Evolutionary conservation across 2,888 invertebrate species (phyloP).

Genomic region (Cosmia pyralina): DNA sequence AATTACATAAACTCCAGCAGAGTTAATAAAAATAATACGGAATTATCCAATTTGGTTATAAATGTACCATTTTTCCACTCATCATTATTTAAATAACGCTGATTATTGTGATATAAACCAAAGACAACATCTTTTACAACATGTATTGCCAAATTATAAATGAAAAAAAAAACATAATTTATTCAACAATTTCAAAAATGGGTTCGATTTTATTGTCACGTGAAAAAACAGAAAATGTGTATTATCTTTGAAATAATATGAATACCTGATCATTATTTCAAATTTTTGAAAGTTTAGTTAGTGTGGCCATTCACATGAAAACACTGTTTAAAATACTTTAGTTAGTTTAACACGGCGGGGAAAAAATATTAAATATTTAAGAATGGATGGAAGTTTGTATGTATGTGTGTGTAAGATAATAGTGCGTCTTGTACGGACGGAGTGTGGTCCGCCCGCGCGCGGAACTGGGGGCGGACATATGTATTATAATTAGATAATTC

Average conservation of each 20-base stretch:
- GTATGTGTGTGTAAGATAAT: constrained; percentile 64
- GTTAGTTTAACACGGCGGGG: constrained; percentile 81
- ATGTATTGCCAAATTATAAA: constrained; percentile 47
- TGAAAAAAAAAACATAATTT: constrained; percentile 24
- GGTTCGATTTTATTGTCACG: constrained; percentile 58
- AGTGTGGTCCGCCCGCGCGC: constrained; percentile 52
- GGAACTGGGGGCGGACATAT: constrained; percentile 49
- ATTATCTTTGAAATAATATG: constrained; percentile 55
- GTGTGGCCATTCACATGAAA: constrained; percentile 53
- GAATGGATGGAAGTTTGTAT: constrained; percentile 45
- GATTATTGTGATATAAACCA: constrained; percentile 61
- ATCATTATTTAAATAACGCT: constrained; percentile 40
- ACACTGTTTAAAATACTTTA: constrained; percentile 49
- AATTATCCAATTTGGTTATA: constrained; percentile 31
- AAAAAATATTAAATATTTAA: constrained; percentile 59
- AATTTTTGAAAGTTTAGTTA: constrained; percentile 30
- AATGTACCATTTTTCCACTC: constrained; percentile 10
- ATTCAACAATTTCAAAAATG: constrained; percentile 27
- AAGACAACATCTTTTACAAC: constrained; percentile 54
- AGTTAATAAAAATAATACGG: constrained; percentile 9
- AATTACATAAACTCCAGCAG: constrained; percentile 41
- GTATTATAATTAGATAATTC: constrained; percentile 69
- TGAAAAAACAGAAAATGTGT: constrained; percentile 59
- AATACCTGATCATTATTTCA: constrained; percentile 51
- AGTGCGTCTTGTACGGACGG: constrained; percentile 68